A percentile compares a stretch with the other conserved stretches of the same genome.
phyloP scores from a whole-genome alignment of 2,797 vertebrate genomes.

The Antennarius maculatus region DNA sequence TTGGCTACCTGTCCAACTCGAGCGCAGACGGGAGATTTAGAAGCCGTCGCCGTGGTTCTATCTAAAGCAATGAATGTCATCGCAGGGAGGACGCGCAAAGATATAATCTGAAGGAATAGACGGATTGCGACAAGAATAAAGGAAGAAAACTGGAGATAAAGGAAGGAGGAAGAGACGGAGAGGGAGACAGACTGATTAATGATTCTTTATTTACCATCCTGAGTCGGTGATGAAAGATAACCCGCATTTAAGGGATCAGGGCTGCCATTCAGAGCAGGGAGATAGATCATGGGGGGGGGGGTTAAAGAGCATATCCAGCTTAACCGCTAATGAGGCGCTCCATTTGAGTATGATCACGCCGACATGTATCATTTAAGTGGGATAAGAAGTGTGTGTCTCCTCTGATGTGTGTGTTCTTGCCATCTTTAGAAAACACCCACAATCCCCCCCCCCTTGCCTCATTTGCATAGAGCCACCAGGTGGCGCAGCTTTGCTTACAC shows the following conservation, averaged over 20 bases:
- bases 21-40: constrained; percentile 32
- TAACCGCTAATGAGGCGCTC: constrained; percentile 74
- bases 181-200: constrained; percentile 62
- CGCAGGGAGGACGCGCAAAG: not conserved
- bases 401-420: constrained; percentile 3
- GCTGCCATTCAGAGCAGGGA: constrained; percentile 61
- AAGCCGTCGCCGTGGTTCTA: constrained; percentile 15
- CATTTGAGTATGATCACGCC: constrained; percentile 64
- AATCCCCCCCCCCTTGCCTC: constrained; percentile 7
- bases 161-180: constrained; percentile 36
- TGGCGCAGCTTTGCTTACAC: constrained; percentile 61
- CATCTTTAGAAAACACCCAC: constrained; percentile 23
- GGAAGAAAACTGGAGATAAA: constrained; percentile 47
- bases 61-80: constrained; percentile 43
- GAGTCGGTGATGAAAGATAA: constrained; percentile 77
- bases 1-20: constrained; percentile 28
- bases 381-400: constrained; percentile 56
- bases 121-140: constrained; percentile 41
- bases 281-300: constrained; percentile 54
- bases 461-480: constrained; percentile 59
- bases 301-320: constrained; percentile 71
- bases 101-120: constrained; percentile 50
- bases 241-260: constrained; percentile 72
- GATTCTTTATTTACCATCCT: constrained; percentile 71
- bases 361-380: constrained; percentile 70